Evolutionary conservation across 1,140 invertebrate genomes (phyloP).

Genomic region (Drosophila yakuba): DNA sequence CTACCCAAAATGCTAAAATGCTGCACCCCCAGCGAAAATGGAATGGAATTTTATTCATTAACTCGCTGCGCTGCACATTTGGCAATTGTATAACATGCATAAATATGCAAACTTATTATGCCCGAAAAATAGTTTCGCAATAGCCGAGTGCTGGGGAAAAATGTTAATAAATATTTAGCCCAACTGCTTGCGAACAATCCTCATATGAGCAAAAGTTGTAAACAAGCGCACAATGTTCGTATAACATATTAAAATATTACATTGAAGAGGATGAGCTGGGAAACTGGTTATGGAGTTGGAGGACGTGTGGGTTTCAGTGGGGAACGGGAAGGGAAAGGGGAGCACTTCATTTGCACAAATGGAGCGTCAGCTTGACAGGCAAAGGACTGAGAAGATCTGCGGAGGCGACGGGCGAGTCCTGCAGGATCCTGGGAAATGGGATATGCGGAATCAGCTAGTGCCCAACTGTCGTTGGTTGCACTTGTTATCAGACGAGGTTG

Average conservation of each 20-base stretch:
- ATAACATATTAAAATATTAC: slow-evolving; percentile 68
- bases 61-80: slow-evolving; percentile 26
- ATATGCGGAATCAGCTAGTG: slow-evolving; percentile 2
- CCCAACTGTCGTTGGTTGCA: slow-evolving; percentile 30
- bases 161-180: slow-evolving; percentile 74
- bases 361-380: slow-evolving; percentile 55
- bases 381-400: background rate
- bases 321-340: background rate
- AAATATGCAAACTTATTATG: slow-evolving; percentile 44
- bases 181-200: slow-evolving; percentile 66
- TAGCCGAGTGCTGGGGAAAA: slow-evolving; percentile 21
- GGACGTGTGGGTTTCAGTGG: background rate
- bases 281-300: background rate
- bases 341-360: slow-evolving; percentile 57
- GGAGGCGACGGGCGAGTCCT: slow-evolving; percentile 4
- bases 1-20: background rate
- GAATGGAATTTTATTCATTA: slow-evolving; percentile 51
- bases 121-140: slow-evolving; percentile 25
- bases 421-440: slow-evolving; percentile 7
- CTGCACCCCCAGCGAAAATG: slow-evolving; percentile 23
- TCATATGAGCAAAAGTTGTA: slow-evolving; percentile 64
- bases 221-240: slow-evolving; percentile 57
- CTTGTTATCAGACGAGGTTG: slow-evolving; percentile 16
- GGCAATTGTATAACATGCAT: slow-evolving; percentile 41
- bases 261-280: slow-evolving; percentile 4